Evolutionary conservation across 2,888 invertebrate species (phyloP).

Genomic region (Lysandra coridon): DNA sequence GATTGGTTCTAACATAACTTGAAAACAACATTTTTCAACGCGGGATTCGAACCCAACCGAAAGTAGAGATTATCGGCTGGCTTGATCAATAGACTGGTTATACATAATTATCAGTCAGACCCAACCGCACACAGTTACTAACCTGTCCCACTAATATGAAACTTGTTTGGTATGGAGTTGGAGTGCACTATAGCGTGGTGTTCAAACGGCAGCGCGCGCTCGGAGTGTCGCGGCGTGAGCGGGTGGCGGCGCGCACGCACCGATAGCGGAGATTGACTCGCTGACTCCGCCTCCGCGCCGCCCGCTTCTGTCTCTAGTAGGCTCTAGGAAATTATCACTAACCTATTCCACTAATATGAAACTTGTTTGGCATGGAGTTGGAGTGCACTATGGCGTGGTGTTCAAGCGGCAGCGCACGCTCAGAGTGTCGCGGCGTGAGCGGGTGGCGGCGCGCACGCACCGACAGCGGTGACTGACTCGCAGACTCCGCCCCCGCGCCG

Average conservation of each 20-base stretch:
- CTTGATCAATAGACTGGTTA: too few relatives aligned
- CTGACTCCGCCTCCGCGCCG: constrained; percentile 88
- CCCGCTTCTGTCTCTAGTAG: constrained; percentile 88
- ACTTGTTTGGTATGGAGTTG: constrained; percentile 75
- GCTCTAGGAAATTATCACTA: constrained; percentile 78
- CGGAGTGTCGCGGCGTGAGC: constrained; percentile 91
- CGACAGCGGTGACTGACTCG: constrained; percentile 89
- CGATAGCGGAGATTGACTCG: constrained; percentile 89
- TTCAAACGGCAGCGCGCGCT: constrained; percentile 85
- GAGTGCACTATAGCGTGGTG: constrained; percentile 79
- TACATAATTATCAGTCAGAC: too few relatives aligned
- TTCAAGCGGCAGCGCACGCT: constrained; percentile 85
- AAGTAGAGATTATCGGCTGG: too few relatives aligned
- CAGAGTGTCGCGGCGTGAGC: constrained; percentile 91
- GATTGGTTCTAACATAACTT: too few relatives aligned
- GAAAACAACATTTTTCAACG: too few relatives aligned
- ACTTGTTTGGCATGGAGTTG: constrained; percentile 75
- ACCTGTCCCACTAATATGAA: constrained; percentile 87
- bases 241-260: constrained; percentile 88
- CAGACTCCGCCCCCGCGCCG: constrained; percentile 88
- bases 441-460: constrained; percentile 88
- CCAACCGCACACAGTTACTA: constrained; percentile 40
- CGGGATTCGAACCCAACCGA: too few relatives aligned
- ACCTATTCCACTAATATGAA: constrained; percentile 87
- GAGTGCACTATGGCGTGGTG: constrained; percentile 79